A percentile compares a stretch with the other conserved stretches of the same genome.
These are phyloP conservation scores for Todiramphus saurophagus DNA, from an alignment of 2,113 vertebrate genomes.

Conservation along the genomic window DNA sequence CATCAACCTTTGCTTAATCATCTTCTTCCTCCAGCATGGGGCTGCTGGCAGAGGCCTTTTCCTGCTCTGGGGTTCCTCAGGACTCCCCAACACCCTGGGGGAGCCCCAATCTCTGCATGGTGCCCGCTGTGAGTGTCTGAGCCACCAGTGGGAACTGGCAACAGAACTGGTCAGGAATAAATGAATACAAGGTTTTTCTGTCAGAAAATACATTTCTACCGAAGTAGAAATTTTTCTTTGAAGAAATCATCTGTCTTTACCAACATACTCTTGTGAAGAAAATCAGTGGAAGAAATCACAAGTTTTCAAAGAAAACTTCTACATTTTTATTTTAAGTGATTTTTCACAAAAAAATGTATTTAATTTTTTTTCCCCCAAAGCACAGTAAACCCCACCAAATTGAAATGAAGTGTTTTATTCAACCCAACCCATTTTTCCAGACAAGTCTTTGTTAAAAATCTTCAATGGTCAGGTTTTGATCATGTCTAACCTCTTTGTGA, in stretches of 20 bases:
- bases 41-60: not conserved
- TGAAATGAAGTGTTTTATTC: not conserved
- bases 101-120: not conserved
- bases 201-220: not conserved
- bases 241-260: not conserved
- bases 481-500: not conserved
- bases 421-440: not conserved
- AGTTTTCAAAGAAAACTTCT: not conserved
- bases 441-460: not conserved
- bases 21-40: not conserved
- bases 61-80: not conserved
- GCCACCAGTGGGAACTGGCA: not conserved
- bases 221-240: not conserved
- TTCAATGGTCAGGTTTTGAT: not conserved
- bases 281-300: not conserved
- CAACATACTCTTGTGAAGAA: not conserved
- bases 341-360: not conserved
- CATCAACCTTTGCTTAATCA: slow-evolving; percentile 37
- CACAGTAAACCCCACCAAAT: not conserved
- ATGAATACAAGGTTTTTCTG: not conserved
- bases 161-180: not conserved
- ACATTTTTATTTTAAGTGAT: not conserved
- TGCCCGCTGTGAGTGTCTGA: not conserved
- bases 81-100: not conserved
- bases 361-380: not conserved